Conservation (phyloP, 2,888 invertebrate species). For the Heliconius aoede region DNA sequence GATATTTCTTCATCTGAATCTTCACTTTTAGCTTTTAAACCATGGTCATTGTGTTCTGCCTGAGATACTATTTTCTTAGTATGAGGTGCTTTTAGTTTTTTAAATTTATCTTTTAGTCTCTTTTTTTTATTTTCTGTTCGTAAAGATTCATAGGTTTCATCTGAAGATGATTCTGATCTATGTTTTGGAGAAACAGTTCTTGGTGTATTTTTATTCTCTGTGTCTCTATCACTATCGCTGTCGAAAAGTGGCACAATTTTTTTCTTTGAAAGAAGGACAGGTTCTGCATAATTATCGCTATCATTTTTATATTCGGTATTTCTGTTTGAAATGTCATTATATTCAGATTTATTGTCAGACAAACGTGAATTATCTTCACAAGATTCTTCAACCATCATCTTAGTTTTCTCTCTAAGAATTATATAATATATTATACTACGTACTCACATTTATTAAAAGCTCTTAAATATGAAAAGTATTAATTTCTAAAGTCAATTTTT, state of each 20-base stretch:
- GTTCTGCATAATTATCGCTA: constrained; percentile 49
- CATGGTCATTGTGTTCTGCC: not conserved
- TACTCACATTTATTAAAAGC: not conserved
- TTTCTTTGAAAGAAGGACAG: constrained; percentile 53
- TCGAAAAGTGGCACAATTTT: constrained; percentile 60
- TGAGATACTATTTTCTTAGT: constrained; percentile 15
- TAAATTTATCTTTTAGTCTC: constrained; percentile 69
- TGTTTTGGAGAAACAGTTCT: constrained; percentile 19
- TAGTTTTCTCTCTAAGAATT: not conserved
- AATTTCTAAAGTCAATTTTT: not conserved
- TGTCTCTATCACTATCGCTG: constrained; percentile 63
- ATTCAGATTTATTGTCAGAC: not conserved
- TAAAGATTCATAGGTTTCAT: constrained; percentile 54
- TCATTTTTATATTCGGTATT: constrained; percentile 44
- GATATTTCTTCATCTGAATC: constrained; percentile 42
- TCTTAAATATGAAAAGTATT: not conserved
- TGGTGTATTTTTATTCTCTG: constrained; percentile 44
- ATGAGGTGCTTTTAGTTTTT: constrained; percentile 51
- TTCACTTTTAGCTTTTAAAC: constrained; percentile 22
- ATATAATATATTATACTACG: not conserved
- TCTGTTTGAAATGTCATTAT: constrained; percentile 1
- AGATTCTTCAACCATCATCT: constrained; percentile 8
- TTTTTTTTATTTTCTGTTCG: constrained; percentile 66
- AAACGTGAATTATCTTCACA: not conserved
- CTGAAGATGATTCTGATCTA: constrained; percentile 9